phyloP scores from a whole-genome alignment of 2,888 invertebrate genomes.

The Azorinus chamasolen region DNA sequence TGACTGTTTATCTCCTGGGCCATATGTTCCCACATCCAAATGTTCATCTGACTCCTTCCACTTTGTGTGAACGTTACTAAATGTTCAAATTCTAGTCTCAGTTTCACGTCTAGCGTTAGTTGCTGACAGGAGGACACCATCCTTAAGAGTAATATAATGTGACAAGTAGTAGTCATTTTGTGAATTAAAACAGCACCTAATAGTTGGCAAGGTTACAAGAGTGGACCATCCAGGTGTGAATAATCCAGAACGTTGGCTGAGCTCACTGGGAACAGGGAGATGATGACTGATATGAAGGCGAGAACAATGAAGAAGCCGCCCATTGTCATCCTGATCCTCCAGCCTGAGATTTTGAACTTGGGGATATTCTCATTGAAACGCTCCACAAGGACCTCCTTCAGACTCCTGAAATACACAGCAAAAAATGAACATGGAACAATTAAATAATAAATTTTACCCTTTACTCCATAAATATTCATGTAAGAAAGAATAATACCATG shows the following conservation, averaged over 20 bases:
- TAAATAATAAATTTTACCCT: too few species aligned
- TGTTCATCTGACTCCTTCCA: too few species aligned
- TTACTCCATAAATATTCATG: too few species aligned
- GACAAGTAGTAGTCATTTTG: background rate
- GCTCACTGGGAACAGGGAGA: conserved; percentile 71
- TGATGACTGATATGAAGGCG: conserved; percentile 71
- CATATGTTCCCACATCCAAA: too few species aligned
- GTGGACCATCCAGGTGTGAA: conserved; percentile 46
- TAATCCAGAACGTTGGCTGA: conserved; percentile 61
- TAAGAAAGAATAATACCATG: too few species aligned
- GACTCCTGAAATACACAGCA: conserved; percentile 61
- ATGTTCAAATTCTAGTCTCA: too few species aligned
- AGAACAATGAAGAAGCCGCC: conserved; percentile 76
- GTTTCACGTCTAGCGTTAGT: too few species aligned
- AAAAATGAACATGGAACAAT: conserved; percentile 12
- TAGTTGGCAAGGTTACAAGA: conserved; percentile 25
- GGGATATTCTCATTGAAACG: conserved; percentile 68
- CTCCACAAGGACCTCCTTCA: conserved; percentile 66
- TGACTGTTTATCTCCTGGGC: too few species aligned
- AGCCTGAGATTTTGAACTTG: conserved; percentile 68
- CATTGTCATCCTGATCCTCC: conserved; percentile 72
- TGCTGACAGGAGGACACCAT: too few species aligned
- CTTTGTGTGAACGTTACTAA: too few species aligned
- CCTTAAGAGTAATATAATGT: too few species aligned
- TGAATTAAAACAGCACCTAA: background rate